phyloP scores from a whole-genome alignment of 2,113 vertebrate genomes.

The Aphyosemion australe region DNA sequence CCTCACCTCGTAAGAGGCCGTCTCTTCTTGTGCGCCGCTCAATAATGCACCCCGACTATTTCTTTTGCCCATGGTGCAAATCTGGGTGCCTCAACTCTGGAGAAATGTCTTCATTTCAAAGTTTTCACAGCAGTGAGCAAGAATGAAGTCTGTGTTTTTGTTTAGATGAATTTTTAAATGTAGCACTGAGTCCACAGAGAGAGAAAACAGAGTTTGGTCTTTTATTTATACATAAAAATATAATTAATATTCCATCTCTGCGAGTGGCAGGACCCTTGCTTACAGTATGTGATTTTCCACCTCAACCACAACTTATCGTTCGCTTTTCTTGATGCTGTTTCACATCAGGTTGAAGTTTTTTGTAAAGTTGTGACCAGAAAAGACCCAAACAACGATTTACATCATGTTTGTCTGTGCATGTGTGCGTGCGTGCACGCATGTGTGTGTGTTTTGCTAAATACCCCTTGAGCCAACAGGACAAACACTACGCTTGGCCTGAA shows the following conservation, averaged over 20 bases:
- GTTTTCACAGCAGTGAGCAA: not conserved
- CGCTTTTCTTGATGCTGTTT: too few relatives aligned
- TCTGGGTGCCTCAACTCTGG: not conserved
- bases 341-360: not conserved
- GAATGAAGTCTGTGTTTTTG: too few relatives aligned
- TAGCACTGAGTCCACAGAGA: too few relatives aligned
- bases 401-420: not conserved
- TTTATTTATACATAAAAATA: too few relatives aligned
- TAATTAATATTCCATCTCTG: too few relatives aligned
- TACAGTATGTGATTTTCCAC: too few relatives aligned
- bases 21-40: not conserved
- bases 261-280: too few relatives aligned
- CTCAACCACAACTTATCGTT: not conserved
- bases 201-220: too few relatives aligned
- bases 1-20: not conserved
- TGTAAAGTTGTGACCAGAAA: not conserved
- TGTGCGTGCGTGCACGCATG: not conserved
- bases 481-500: not conserved
- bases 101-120: conserved; percentile 4
- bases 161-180: too few relatives aligned
- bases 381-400: not conserved
- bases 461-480: not conserved
- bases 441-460: not conserved
- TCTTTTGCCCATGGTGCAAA: conserved; percentile 1
- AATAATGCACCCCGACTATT: conserved; percentile 3